Evolutionary conservation across 2,888 invertebrate genomes (phyloP).

Genomic region (Tuta absoluta): DNA sequence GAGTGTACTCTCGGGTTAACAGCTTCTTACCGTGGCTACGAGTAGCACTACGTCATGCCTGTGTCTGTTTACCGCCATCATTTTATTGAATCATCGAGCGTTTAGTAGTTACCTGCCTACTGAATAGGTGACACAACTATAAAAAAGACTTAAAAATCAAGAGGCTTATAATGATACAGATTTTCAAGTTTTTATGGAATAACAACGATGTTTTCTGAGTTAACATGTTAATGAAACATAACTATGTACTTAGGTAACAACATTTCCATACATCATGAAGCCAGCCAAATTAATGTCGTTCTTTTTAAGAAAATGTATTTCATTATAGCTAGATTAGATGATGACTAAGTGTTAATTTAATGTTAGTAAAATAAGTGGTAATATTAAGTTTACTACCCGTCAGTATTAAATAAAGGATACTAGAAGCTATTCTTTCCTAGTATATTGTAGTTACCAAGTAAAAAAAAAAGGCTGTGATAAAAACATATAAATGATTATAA

Average conservation of each 20-base stretch:
- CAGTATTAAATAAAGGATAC: constrained; percentile 4
- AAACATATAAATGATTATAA: not conserved
- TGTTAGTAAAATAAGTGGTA: too few species aligned
- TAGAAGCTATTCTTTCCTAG: not conserved
- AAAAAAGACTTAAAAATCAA: not conserved
- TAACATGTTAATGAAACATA: too few species aligned
- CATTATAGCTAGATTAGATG: too few species aligned
- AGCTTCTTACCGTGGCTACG: constrained; percentile 72
- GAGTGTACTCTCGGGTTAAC: constrained; percentile 70
- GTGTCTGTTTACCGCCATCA: constrained; percentile 63
- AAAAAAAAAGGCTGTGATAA: constrained; percentile 19
- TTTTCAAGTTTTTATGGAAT: too few species aligned
- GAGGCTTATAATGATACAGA: too few species aligned
- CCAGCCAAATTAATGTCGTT: too few species aligned
- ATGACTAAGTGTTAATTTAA: too few species aligned
- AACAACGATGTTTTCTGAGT: too few species aligned
- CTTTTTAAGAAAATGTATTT: too few species aligned
- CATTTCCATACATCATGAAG: too few species aligned
- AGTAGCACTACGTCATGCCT: constrained; percentile 68
- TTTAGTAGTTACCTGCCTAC: not conserved
- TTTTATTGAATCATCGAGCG: constrained; percentile 8
- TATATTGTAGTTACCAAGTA: not conserved
- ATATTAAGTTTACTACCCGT: not conserved
- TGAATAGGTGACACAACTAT: not conserved
- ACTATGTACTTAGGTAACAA: too few species aligned